These are phyloP conservation scores for Eustalomyia histrio DNA, from an alignment of 2,888 invertebrate genomes.

Conservation along the genomic window DNA sequence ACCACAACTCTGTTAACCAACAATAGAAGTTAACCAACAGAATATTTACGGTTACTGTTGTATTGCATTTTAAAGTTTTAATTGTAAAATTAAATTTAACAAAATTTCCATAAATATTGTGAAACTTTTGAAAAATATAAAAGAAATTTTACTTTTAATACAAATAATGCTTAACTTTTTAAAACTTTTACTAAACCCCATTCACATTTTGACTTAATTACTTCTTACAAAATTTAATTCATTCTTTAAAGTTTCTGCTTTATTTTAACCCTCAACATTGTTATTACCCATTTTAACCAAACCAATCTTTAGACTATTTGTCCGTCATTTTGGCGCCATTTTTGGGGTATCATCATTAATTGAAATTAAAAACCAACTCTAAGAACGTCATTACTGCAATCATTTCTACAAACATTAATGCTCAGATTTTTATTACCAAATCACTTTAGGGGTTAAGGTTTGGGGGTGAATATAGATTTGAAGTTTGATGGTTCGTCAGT, in stretches of 20 bases:
- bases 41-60: too few relatives aligned
- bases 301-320: constrained; percentile 33
- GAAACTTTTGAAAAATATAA: too few relatives aligned
- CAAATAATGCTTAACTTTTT: too few relatives aligned
- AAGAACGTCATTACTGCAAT: background rate
- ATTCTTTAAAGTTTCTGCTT: background rate
- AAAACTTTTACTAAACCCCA: too few relatives aligned
- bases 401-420: background rate
- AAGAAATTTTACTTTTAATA: too few relatives aligned
- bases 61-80: too few relatives aligned
- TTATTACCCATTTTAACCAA: background rate
- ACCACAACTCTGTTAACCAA: too few relatives aligned
- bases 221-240: too few relatives aligned
- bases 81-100: too few relatives aligned
- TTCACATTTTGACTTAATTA: too few relatives aligned
- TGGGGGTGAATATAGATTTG: background rate
- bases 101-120: too few relatives aligned
- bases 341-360: constrained; percentile 50
- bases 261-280: background rate
- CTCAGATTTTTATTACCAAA: constrained; percentile 9
- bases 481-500: background rate
- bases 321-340: constrained; percentile 54
- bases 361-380: constrained; percentile 36
- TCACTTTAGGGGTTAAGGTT: background rate
- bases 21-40: too few relatives aligned